Percentiles rank a stretch among this genome's conserved stretches.
Evolutionary conservation across 1,140 invertebrate genomes (phyloP).

Genomic region (Propsilocerus akamusi): DNA sequence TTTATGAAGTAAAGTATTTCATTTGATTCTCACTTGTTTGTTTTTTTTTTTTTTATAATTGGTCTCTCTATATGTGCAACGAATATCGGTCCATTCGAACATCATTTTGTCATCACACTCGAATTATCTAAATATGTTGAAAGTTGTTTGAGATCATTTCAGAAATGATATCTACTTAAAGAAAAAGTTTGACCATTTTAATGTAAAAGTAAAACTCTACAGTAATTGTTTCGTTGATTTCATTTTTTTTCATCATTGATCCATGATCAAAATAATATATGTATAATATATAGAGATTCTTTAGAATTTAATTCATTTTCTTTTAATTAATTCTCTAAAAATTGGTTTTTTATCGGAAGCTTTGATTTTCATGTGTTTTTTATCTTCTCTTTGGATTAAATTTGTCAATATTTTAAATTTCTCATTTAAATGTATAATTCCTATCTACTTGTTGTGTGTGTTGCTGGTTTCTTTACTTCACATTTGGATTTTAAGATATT

Average conservation of each 20-base stretch:
- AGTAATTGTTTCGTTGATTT: constrained; percentile 3
- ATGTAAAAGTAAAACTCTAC: no score
- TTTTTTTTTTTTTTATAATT: neutral
- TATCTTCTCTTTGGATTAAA: neutral
- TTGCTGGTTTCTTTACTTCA: no score
- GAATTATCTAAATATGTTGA: no score
- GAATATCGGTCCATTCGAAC: no score
- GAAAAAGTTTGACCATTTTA: no score
- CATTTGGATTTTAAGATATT: no score
- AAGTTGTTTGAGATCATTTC: no score
- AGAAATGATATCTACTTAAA: no score
- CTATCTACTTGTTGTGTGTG: constrained; percentile 1
- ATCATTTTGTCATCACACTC: no score
- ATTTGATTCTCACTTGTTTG: neutral
- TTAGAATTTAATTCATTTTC: constrained; percentile 4
- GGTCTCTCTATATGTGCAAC: no score
- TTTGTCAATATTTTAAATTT: no score
- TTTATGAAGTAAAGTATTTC: neutral
- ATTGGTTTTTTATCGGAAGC: neutral
- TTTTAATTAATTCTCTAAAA: constrained; percentile 4
- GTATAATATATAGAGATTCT: neutral
- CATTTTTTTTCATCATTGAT: neutral
- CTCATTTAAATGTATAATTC: constrained; percentile 1
- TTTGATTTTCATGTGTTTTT: neutral
- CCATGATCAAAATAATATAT: constrained; percentile 4